Conservation (phyloP, 2,797 vertebrate species). For the Myiotriccus ornatus region DNA sequence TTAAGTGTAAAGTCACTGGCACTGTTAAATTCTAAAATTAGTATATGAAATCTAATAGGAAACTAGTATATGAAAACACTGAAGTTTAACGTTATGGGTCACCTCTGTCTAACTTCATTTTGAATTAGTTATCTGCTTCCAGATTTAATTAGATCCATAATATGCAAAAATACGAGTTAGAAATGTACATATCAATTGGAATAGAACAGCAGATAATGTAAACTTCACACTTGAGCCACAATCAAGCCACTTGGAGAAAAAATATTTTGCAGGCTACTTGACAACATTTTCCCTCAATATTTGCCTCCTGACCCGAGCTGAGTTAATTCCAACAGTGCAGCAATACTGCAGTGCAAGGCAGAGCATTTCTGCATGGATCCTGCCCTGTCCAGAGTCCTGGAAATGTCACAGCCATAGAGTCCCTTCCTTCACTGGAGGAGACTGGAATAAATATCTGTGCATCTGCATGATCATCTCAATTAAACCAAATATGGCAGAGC, state of each 20-base stretch:
- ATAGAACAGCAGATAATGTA: neutral
- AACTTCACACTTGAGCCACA: neutral
- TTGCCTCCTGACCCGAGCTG: neutral
- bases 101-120: neutral
- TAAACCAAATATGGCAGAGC: neutral
- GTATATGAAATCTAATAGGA: neutral
- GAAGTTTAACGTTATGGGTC: neutral
- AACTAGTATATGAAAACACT: neutral
- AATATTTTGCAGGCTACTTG: neutral
- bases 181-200: neutral
- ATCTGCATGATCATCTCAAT: neutral
- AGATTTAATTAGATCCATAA: neutral
- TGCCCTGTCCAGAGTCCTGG: constrained; percentile 13
- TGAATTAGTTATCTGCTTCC: neutral
- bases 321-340: neutral
- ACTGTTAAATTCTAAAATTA: neutral
- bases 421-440: neutral
- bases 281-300: neutral
- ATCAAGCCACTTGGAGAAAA: neutral
- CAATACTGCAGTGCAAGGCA: neutral
- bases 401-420: neutral
- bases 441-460: neutral
- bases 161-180: neutral
- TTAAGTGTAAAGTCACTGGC: neutral
- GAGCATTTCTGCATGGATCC: neutral